These are phyloP conservation scores for Anthrax anthrax DNA, from an alignment of 2,888 invertebrate species.

Conservation along the genomic window DNA sequence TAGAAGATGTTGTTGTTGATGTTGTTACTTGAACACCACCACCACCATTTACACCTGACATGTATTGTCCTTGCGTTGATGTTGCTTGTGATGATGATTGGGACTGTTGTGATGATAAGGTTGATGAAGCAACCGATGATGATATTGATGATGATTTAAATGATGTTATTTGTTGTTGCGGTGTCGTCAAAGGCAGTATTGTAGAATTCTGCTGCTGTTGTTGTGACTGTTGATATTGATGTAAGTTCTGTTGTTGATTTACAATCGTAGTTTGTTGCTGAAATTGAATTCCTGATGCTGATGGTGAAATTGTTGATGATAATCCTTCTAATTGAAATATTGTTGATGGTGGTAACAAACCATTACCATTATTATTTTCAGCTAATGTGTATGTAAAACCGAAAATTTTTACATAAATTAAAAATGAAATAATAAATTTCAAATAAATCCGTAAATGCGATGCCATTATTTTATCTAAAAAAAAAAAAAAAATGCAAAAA, in stretches of 20 bases:
- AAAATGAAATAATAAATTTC: not conserved
- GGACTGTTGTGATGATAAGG: not conserved
- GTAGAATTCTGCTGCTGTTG: slow-evolving; percentile 9
- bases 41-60: not conserved
- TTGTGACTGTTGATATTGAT: slow-evolving; percentile 3
- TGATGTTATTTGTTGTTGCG: not conserved
- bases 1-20: not conserved
- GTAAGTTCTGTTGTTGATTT: slow-evolving; percentile 10
- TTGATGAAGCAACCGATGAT: not conserved
- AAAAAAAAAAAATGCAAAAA: too few species aligned
- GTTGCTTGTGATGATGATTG: not conserved
- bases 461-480: not conserved
- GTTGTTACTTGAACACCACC: not conserved
- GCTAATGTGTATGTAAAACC: not conserved
- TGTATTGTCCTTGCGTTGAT: not conserved
- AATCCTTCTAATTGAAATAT: not conserved
- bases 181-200: slow-evolving; percentile 5
- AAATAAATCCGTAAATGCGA: not conserved
- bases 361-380: not conserved
- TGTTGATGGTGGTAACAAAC: not conserved
- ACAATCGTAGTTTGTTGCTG: not conserved
- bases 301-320: not conserved
- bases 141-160: not conserved
- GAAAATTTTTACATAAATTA: not conserved
- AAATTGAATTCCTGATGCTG: not conserved